Evolutionary conservation across 2,888 invertebrate species (phyloP), one percentile per base, ranked within the genome.

Genomic region (Oxyteleia sp.): DNA sequence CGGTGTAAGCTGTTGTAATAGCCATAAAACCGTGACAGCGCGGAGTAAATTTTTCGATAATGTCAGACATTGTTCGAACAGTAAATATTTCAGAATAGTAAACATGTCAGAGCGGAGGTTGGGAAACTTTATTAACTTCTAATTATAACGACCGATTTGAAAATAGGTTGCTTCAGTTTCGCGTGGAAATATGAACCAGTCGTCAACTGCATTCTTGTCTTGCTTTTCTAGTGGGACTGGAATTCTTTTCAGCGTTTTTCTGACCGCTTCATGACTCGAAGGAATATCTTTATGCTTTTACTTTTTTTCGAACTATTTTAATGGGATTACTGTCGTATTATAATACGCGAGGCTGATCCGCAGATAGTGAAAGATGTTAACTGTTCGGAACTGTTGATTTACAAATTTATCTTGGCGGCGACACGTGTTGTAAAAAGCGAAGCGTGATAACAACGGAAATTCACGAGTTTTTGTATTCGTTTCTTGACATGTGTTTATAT

Each of bases 181-280:
- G 16, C 69, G 47, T 43, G 32, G 1, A 49, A 59, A 26, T 71
- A 71, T 49, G 32, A 71, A 49, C 59, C 71, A 71, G 38, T 57
- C 61, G 47, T 61, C 43, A 53, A 72, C 72, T 26, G 53, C 61
- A 72, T 72, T 72, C 72, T 63, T 63, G 43, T 16, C 4, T 51
- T 26, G 43, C 38, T 61, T 59, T 63, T 72, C 41, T 53, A 49
- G 35, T 10, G 10, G 47, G 35, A 59, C 18, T 72, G 5, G 43
- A 51, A 72, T 63, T 43, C 72, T 63, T 38, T 38, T 51, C 29
- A n/a, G 1, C 47, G 41, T 61, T 61, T 72, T 61, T 72, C 51
- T 49, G 5, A 1, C 18, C 7, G 7, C 45, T 18, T 51, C 51
- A 20, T 35, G 45, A 18, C 69, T 57, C 55, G 29, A 26, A 41